Conservation (phyloP, 2,797 vertebrate genomes). For the Gymnothorax javanicus region DNA sequence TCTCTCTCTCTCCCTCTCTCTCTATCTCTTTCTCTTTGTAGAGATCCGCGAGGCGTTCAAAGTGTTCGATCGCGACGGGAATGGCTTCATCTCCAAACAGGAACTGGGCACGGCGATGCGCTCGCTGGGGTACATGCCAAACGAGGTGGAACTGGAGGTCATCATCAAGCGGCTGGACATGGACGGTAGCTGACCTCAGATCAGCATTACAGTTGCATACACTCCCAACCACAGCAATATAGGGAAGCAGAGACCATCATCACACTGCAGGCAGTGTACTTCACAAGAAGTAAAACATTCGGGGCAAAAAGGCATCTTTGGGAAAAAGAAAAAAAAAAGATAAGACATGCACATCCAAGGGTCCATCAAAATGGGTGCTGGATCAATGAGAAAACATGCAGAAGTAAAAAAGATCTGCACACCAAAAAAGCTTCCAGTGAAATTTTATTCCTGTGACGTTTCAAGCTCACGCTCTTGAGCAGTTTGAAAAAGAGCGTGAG, state of each 20-base stretch:
- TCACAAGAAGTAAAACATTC: too few species aligned
- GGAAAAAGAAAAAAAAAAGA: too few species aligned
- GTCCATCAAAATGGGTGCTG: too few species aligned
- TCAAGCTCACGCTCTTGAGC: too few species aligned
- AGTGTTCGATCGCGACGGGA: constrained; percentile 96
- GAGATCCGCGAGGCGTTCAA: constrained; percentile 98
- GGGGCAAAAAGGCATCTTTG: too few species aligned
- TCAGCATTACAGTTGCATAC: background rate
- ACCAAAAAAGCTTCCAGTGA: too few species aligned
- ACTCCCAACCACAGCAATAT: background rate
- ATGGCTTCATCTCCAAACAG: constrained; percentile 99
- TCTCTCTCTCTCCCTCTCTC: background rate
- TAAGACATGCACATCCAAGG: too few species aligned
- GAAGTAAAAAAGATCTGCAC: too few species aligned
- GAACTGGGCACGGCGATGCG: constrained; percentile 97
- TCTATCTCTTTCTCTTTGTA: constrained; percentile 52
- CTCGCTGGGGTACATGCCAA: constrained; percentile 98
- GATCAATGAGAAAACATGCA: too few species aligned
- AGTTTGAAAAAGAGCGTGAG: too few species aligned
- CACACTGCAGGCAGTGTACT: background rate
- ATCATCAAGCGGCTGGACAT: constrained; percentile 98
- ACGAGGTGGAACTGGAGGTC: constrained; percentile 97
- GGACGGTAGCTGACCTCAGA: constrained; percentile 75
- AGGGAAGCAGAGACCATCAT: background rate
- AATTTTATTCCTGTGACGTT: too few species aligned